Base-by-base conservation (phyloP, 2,797 vertebrate species). In the Labeo calbasu region DNA sequence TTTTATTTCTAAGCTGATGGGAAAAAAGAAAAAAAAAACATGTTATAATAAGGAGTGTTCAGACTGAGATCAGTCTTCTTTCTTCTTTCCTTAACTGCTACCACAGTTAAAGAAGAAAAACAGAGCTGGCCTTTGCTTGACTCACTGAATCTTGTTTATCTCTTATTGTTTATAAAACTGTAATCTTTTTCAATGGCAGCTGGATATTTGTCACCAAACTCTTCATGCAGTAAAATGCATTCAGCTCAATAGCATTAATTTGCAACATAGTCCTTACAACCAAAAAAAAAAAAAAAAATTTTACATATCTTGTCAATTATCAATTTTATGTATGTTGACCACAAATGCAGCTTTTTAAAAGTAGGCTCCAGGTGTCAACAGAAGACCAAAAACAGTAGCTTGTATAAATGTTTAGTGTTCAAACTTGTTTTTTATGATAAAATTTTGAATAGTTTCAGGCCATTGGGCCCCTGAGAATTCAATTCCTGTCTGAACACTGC, bases 41-140 rank as follows among this genome's bases (percentile, higher is more conserved):
- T 4, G 32, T 4, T 21, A 21, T 53, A 53, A 75, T 8, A 6
- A n/a, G 55, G 50, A 55, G 4, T 13, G 59, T 32, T 28, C 7
- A 15, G 19, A 57, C 2, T 43, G 4, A 61, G n/a, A 77, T 63
- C 23, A 8, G 23, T 13, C 21, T 28, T 78, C 23, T 65, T 78
- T 65, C 14, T 43, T 2, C 25, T 28, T 28, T 12, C 17, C 28
- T 36, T 21, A 13, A 32, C 10, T 53, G 32, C 53, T 59, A 36
- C 21, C 5, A 19, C n/a, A 28, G 36, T 77, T 77, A 14, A 50
- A 63, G 76, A 72, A 19, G 48, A 48, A 63, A 78, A 50, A 63
- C n/a, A 78, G 59, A 14, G 23, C 59, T 50, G 59, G 10, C 77
- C 59, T 78, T 65, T 48, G 43, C 15, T 78, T 78, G 59, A 78